Evolutionary conservation across 2,888 invertebrate species (phyloP).

Genomic region (Aleiodes leptofemur): DNA sequence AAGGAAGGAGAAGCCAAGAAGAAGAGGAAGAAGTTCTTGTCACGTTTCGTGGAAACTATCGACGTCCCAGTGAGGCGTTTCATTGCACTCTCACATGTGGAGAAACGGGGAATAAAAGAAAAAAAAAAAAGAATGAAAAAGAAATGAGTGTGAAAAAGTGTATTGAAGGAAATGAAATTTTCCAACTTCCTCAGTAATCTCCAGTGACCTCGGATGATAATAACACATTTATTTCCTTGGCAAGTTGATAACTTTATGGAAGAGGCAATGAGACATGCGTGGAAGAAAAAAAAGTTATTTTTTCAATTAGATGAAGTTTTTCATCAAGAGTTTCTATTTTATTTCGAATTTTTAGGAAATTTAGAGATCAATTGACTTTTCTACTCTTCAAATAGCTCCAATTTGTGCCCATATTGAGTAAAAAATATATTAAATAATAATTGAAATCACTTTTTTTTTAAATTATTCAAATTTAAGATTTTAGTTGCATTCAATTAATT

Average conservation of each 20-base stretch:
- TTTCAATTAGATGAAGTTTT: too few species aligned
- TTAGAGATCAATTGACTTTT: too few species aligned
- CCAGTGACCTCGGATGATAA: constrained; percentile 25
- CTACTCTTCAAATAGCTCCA: too few species aligned
- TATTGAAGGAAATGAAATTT: constrained; percentile 31
- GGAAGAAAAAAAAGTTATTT: too few species aligned
- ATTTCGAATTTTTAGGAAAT: background rate
- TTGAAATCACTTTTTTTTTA: too few species aligned
- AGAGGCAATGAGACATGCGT: too few species aligned
- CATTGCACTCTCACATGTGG: constrained; percentile 5
- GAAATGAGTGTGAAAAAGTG: constrained; percentile 26
- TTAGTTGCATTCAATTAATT: too few species aligned
- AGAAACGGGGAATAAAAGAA: background rate
- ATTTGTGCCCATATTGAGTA: too few species aligned
- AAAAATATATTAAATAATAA: too few species aligned
- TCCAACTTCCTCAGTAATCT: constrained; percentile 13
- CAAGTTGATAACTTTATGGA: background rate
- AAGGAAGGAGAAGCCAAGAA: background rate
- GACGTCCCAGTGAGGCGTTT: constrained; percentile 22
- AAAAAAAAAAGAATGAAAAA: constrained; percentile 7
- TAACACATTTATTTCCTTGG: constrained; percentile 7
- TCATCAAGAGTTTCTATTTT: too few species aligned
- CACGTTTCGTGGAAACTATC: constrained; percentile 25
- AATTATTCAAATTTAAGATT: too few species aligned
- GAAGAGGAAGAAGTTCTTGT: constrained; percentile 22